Evolutionary conservation across 2,797 vertebrate species (phyloP), one percentile per base, ranked within the genome.

Genomic region (Mycteria americana): DNA sequence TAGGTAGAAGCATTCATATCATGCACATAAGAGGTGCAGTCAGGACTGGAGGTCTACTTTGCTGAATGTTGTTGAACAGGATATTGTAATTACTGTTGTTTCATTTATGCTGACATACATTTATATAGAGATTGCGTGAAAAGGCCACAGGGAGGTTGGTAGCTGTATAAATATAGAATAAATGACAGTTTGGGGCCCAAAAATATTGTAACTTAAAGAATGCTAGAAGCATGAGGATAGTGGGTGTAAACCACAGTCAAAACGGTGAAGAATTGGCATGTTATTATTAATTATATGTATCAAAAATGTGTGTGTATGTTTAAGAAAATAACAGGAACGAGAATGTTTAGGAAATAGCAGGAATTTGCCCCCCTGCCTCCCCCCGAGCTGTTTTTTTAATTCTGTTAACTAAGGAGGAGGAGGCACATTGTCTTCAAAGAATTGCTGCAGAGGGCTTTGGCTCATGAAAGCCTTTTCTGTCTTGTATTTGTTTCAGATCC

Each of bases 401-500:
- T 93, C 59, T 96, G n/a, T 54, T 87, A 89, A 50, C 46, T 43
- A 35, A 83, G 70, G 46, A 93, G 59, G 31, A 91, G 31, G 18
- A 73, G 46, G 22, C 79, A 54, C 21, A 24, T 92, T 91, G 62
- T 91, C 73, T 93, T 83, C 77, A 70, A 80, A 94, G 53, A 91
- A 39, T 53, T 80, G 73, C 69, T 91, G 53, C 54, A 88, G 69
- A 92, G 86, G 73, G 59, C 65, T 91, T 92, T 90, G 69, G 78
- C 86, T 96, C 2, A 0, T 74, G 84, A 62, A 94, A 64, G 64
- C 31, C 79, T 84, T 93, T 94, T 92, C 64, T 92, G 54, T 81
- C 51, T 91, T 48, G 12, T 95, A 64, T 93, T 95, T 96, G 69
- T 64, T 95, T 96, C 85, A 88, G 43, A 68, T 65, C 75, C 68